Base-by-base conservation (phyloP, 2,113 vertebrate species). In the Eulemur rufifrons region DNA sequence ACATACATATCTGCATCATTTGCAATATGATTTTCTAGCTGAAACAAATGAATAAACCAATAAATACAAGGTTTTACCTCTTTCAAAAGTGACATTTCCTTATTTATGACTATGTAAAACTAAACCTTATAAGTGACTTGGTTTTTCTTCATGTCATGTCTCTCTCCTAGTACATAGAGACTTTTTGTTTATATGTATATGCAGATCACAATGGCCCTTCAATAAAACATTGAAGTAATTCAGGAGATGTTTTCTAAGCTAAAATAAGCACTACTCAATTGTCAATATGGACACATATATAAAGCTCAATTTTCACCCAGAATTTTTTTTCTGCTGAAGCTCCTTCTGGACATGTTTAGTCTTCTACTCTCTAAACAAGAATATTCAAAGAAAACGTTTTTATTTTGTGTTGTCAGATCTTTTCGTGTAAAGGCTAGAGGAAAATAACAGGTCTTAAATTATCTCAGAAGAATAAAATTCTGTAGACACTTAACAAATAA, bases 301-400 rank as follows among this genome's bases (percentile, higher is more conserved):
- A 27, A 78, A 94, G 34, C 56, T 89, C 91, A 66, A 0, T 95
- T 95, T 96, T 89, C 80, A 77, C 39, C 39, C 63, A 50, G 45
- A 32, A 63, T 89, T 69, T 34, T 42, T 61, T 82, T 69, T 34
- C 59, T 34, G 29, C 8, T 23, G 64, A 77, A 52, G 14, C 18
- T 89, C 71, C 47, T 90, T 54, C 69, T 82, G 61, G 47, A 74
- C 47, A 52, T 85, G 50, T 90, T 61, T 39, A 39, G 52, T 87
- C 37, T 68, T 89, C 61, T 74, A 18, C n/a, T 95, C 77, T 93
- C 68, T 66, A 85, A 50, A 42, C 52, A 73, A 80, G 76, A 94
- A 96, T 95, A 95, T 95, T 89, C 69, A 95, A 89, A 87, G 50
- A 81, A 96, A 94, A 85, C 10, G 27, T 8, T 45, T 73, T 56